A percentile compares a stretch with the other conserved stretches of the same genome.
These are phyloP conservation scores for Sinohyriopsis cumingii DNA, from an alignment of 2,888 invertebrate species.

Conservation along the genomic window DNA sequence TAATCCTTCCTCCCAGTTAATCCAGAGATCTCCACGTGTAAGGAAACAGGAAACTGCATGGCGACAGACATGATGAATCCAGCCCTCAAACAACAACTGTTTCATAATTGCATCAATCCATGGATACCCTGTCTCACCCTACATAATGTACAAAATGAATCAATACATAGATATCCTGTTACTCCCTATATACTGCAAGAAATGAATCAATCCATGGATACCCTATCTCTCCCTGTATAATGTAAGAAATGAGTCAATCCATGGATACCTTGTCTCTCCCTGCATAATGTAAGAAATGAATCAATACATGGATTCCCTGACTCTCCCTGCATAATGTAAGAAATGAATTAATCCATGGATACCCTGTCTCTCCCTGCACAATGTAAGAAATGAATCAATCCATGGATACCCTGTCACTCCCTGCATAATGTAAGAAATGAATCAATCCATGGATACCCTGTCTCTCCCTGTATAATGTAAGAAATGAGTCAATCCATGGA, in stretches of 20 bases:
- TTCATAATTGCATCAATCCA: constrained; percentile 70
- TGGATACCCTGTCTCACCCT: constrained; percentile 67
- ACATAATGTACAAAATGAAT: not conserved
- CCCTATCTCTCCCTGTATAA: constrained; percentile 62
- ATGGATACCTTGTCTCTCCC: constrained; percentile 66
- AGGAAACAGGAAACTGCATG: constrained; percentile 66
- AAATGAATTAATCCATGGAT: constrained; percentile 38
- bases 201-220: constrained; percentile 66
- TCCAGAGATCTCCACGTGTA: constrained; percentile 68
- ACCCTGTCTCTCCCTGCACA: constrained; percentile 62
- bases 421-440: constrained; percentile 9
- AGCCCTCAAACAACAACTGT: constrained; percentile 64
- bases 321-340: constrained; percentile 32
- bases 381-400: constrained; percentile 52
- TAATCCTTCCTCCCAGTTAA: constrained; percentile 64
- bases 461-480: constrained; percentile 25
- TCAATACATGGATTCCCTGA: constrained; percentile 71
- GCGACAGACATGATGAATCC: constrained; percentile 66
- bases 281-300: constrained; percentile 5
- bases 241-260: constrained; percentile 10
- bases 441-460: constrained; percentile 65
- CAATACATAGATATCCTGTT: constrained; percentile 65
- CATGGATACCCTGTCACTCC: constrained; percentile 69
- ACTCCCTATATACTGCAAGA: constrained; percentile 17
- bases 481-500: constrained; percentile 37